These are phyloP conservation scores for Coregonus sp. DNA, from an alignment of 2,797 vertebrate species.

Conservation along the genomic window DNA sequence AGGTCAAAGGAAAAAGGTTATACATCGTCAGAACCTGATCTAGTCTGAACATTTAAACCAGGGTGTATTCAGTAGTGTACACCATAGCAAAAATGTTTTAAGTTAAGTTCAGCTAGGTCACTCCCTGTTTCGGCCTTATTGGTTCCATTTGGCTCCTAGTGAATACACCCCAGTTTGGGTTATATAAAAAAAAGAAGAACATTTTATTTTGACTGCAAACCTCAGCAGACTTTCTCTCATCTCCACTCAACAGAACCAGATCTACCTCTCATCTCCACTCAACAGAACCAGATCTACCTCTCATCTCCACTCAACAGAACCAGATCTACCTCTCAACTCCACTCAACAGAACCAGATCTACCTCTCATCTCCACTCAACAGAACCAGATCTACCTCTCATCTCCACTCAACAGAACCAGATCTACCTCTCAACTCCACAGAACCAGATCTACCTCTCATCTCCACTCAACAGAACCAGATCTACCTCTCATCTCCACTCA, in stretches of 20 bases:
- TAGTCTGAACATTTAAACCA: neutral
- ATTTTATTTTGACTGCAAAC: neutral
- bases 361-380: too few species aligned
- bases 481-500: neutral
- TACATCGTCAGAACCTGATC: neutral
- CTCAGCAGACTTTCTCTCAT: too few species aligned
- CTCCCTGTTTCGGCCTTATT: neutral
- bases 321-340: neutral
- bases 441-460: neutral
- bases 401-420: too few species aligned
- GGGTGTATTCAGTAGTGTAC: neutral
- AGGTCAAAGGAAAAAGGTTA: neutral
- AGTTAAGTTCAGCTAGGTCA: neutral
- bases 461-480: neutral
- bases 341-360: too few species aligned
- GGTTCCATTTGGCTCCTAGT: neutral
- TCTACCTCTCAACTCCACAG: neutral
- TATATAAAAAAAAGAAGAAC: neutral
- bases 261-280: too few species aligned
- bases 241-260: too few species aligned
- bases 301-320: too few species aligned
- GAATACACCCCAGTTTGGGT: neutral
- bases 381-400: too few species aligned
- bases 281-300: too few species aligned
- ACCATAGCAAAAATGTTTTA: neutral